Evolutionary conservation across 2,888 invertebrate species (phyloP), one percentile per base, ranked within the genome.

Genomic region (Xanthorhoe spadicearia): DNA sequence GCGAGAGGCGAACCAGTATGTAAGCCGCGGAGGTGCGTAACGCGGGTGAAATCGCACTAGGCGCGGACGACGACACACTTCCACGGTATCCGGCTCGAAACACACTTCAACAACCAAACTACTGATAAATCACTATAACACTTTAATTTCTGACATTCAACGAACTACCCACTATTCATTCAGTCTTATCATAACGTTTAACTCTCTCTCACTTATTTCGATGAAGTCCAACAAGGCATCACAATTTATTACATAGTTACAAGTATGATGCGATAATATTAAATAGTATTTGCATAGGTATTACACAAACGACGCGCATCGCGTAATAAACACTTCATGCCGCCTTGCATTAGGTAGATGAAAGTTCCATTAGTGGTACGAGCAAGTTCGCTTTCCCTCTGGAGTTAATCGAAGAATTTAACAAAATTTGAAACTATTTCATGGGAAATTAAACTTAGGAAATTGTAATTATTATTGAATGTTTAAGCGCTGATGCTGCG

Each of bases 41-140:
- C 87, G 85, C 84, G 76, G 83, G 91, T 81, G 92, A 93, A 93
- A 93, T 92, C 92, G 87, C 75, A 64, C 66, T 79, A 69, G 72
- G 70, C 75, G 77, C 83, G 79, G 79, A 76, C 84, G 73, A 75
- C 84, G 89, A 78, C 90, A 89, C 88, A 90, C 89, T 89, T 90
- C 74, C 50, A 55, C 76, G 75, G 81, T 74, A 88, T 87, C 90
- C 89, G 89, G 88, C 78, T 85, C 75, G 70, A 74, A 69, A 66
- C 74, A 75, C 61, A 58, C 57, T 46, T 55, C 18, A 54, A 50
- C 73, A 58, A 75, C 76, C 70, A 53, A 57, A 74, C 69, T 69
- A 74, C 73, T 75, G 74, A 74, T 70, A 63, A 70, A 73, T 73
- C 70, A 72, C 62, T 59, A n/a, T n/a, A n/a, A 61, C 75, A 75